These are phyloP conservation scores for Yponomeuta plumbellus DNA, from an alignment of 2,888 invertebrate genomes.

Conservation along the genomic window DNA sequence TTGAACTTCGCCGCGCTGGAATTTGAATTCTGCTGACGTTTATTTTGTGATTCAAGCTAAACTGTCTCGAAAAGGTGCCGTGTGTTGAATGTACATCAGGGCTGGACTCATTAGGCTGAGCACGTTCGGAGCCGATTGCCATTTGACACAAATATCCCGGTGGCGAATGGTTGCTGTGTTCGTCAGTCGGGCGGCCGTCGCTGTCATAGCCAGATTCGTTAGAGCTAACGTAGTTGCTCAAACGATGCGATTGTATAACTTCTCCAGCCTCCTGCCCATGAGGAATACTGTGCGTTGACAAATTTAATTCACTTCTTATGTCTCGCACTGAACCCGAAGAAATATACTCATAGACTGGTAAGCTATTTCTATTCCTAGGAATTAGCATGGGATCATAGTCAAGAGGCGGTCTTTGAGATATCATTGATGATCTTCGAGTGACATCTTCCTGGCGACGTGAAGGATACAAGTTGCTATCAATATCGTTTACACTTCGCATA, in stretches of 20 bases:
- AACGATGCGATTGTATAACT: conserved; percentile 77
- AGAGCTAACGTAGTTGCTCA: conserved; percentile 86
- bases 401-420: conserved; percentile 58
- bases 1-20: conserved; percentile 64
- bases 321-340: conserved; percentile 59
- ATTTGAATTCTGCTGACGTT: conserved; percentile 60
- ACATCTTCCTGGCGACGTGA: conserved; percentile 50
- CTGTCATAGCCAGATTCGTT: conserved; percentile 91
- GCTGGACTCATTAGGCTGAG: conserved; percentile 39
- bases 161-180: conserved; percentile 72
- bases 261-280: conserved; percentile 72
- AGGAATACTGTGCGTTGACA: conserved; percentile 72
- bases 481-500: conserved; percentile 62
- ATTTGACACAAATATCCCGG: conserved; percentile 70
- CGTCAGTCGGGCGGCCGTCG: conserved; percentile 79
- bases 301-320: conserved; percentile 58
- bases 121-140: conserved; percentile 46
- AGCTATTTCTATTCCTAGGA: conserved; percentile 68
- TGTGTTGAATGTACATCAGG: conserved; percentile 41
- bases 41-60: conserved; percentile 65
- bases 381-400: conserved; percentile 71
- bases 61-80: conserved; percentile 59
- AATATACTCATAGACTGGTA: conserved; percentile 68
- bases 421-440: conserved; percentile 63
- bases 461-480: conserved; percentile 48